Conservation (phyloP, 1,140 invertebrate species). For the Sweltsa coloradensis region DNA sequence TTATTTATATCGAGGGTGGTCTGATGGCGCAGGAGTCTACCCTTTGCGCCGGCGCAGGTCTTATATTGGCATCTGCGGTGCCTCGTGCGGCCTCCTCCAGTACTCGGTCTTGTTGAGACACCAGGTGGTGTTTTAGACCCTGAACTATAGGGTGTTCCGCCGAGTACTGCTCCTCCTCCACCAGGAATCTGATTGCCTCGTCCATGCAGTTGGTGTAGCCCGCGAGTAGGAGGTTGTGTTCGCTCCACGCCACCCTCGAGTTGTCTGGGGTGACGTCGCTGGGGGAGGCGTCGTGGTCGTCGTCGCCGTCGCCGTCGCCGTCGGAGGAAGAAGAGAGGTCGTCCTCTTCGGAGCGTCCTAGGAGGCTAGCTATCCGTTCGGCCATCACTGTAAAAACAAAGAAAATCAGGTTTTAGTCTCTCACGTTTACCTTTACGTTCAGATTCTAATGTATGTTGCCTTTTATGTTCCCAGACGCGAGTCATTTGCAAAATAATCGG, state of each 20-base stretch:
- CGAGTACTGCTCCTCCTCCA: slow-evolving; percentile 28
- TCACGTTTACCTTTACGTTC: too few relatives aligned
- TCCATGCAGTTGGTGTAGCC: slow-evolving; percentile 31
- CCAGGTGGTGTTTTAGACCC: slow-evolving; percentile 26
- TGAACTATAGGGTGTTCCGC: slow-evolving; percentile 27
- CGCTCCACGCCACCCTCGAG: slow-evolving; percentile 13
- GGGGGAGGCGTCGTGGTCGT: neutral
- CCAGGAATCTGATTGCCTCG: slow-evolving; percentile 29
- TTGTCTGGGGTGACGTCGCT: neutral
- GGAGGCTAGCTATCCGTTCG: slow-evolving; percentile 1
- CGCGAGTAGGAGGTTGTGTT: slow-evolving; percentile 20
- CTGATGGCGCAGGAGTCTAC: too few relatives aligned
- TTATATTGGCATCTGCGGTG: too few relatives aligned
- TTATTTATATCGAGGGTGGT: too few relatives aligned
- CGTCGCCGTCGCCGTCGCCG: neutral
- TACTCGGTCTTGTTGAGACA: slow-evolving; percentile 2
- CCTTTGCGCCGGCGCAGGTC: too few relatives aligned
- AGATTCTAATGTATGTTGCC: too few relatives aligned
- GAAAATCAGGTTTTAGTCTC: neutral
- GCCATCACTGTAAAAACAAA: slow-evolving; percentile 6
- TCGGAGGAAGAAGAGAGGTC: neutral
- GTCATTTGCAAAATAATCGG: too few relatives aligned
- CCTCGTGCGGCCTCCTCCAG: too few relatives aligned
- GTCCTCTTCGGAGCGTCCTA: neutral
- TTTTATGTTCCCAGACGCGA: too few relatives aligned